Percentiles rank a stretch among this genome's conserved stretches.
These are phyloP conservation scores for Diarsia brunnea DNA, from an alignment of 2,888 invertebrate species.

Conservation along the genomic window DNA sequence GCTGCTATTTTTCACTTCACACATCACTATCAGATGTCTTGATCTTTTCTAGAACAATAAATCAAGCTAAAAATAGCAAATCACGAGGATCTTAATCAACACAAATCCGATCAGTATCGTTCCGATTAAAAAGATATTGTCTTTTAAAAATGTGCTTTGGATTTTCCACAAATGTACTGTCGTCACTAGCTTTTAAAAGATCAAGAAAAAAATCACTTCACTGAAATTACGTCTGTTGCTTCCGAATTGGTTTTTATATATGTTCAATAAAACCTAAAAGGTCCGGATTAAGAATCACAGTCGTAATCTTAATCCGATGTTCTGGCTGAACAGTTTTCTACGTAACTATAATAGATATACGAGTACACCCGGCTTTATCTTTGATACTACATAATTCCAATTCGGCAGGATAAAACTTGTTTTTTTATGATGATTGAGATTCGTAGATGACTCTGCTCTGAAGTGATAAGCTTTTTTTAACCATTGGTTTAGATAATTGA, in stretches of 20 bases:
- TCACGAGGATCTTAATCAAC: slow-evolving; percentile 8
- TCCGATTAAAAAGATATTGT: neutral
- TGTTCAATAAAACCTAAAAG: neutral
- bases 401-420: neutral
- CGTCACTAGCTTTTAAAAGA: neutral
- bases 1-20: neutral
- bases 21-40: neutral
- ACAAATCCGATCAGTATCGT: neutral
- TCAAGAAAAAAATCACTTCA: neutral
- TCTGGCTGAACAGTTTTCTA: slow-evolving; percentile 9
- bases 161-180: slow-evolving; percentile 3
- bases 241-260: neutral
- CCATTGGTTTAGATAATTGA: too few species aligned
- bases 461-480: too few species aligned
- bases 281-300: neutral
- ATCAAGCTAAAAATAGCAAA: neutral
- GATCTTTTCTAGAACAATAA: neutral
- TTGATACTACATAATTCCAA: neutral
- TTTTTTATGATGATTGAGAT: too few species aligned
- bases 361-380: slow-evolving; percentile 5
- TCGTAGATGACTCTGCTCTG: too few species aligned
- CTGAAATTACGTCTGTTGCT: slow-evolving; percentile 20
- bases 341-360: neutral
- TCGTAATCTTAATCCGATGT: slow-evolving; percentile 14
- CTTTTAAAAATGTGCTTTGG: neutral